phyloP scores from a whole-genome alignment of 2,113 vertebrate genomes.

The Pluvianellus socialis region DNA sequence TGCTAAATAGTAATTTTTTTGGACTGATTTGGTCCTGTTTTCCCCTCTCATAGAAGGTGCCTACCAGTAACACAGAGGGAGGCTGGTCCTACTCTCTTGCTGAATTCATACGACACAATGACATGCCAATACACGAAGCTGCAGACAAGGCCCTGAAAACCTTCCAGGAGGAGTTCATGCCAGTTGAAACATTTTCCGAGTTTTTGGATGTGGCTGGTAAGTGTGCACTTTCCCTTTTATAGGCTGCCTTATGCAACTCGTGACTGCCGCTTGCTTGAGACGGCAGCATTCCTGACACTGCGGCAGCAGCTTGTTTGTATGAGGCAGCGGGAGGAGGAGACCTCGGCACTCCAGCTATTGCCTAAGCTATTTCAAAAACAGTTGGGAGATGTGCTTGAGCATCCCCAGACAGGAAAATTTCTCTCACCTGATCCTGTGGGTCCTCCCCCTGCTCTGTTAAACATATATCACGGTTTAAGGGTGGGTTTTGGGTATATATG shows the following conservation, averaged over 20 bases:
- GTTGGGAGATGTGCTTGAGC: not conserved
- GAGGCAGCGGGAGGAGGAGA: not conserved
- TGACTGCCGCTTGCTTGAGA: not conserved
- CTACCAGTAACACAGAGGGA: constrained; percentile 97
- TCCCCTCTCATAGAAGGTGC: constrained; percentile 86
- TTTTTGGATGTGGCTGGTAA: constrained; percentile 94
- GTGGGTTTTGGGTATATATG: not conserved
- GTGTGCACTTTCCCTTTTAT: constrained; percentile 58
- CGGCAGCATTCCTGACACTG: not conserved
- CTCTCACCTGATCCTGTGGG: not conserved
- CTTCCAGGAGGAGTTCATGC: constrained; percentile 99
- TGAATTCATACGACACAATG: constrained; percentile 95
- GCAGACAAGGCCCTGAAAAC: constrained; percentile 92
- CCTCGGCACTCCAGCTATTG: not conserved
- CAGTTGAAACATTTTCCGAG: constrained; percentile 92
- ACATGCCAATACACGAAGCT: constrained; percentile 98
- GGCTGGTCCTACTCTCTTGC: constrained; percentile 99
- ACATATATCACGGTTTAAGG: not conserved
- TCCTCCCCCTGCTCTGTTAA: not conserved
- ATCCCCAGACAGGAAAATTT: not conserved
- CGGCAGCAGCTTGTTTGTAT: not conserved
- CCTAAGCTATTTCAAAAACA: not conserved
- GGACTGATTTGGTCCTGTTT: not conserved
- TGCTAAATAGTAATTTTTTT: not conserved
- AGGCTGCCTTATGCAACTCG: not conserved